phyloP scores from a whole-genome alignment of 2,113 vertebrate genomes.

The Crotalus viridis region DNA sequence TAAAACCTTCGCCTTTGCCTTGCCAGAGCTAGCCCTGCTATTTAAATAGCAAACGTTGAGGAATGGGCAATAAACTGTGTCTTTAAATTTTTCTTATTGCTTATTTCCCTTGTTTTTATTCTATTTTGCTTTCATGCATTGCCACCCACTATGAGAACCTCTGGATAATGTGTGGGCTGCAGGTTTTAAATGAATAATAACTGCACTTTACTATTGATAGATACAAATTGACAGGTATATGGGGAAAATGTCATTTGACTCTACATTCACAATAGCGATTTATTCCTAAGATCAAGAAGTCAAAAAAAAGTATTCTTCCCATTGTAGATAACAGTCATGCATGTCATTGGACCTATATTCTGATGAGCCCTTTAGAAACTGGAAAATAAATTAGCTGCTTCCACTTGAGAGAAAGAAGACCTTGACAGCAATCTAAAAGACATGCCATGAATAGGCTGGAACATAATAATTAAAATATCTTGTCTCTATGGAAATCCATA shows the following conservation, averaged over 20 bases:
- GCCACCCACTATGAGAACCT: background rate
- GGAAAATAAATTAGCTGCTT: background rate
- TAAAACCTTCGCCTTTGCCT: background rate
- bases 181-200: background rate
- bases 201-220: background rate
- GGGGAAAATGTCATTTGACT: background rate
- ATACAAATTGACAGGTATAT: background rate
- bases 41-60: background rate
- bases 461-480: background rate
- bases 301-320: background rate
- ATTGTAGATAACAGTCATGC: background rate
- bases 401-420: background rate
- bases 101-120: background rate
- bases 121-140: background rate
- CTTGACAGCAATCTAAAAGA: background rate
- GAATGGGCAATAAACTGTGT: background rate
- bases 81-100: background rate
- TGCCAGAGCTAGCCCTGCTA: background rate
- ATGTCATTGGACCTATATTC: background rate
- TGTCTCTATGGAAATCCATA: conserved; percentile 11
- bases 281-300: background rate
- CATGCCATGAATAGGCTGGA: background rate
- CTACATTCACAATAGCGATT: background rate
- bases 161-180: background rate
- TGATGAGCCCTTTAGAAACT: background rate